These are phyloP conservation scores for Drosophila quasianomalipes DNA, from an alignment of 2,888 invertebrate genomes.

Conservation along the genomic window DNA sequence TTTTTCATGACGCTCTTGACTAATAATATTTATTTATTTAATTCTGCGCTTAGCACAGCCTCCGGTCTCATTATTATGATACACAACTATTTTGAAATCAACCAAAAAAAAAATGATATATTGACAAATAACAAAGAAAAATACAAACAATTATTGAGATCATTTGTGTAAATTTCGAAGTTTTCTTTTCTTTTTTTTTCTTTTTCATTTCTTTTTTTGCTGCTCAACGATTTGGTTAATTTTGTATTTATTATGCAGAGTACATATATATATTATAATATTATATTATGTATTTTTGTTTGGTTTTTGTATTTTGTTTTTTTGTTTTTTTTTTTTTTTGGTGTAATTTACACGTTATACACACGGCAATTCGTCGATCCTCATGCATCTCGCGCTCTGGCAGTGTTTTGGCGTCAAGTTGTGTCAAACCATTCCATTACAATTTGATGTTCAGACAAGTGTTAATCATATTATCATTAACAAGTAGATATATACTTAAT, in stretches of 20 bases:
- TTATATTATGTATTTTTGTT: conserved; percentile 27
- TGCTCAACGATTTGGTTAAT: conserved; percentile 49
- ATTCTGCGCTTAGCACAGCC: conserved; percentile 31
- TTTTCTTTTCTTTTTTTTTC: conserved; percentile 12
- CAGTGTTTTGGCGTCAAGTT: conserved; percentile 85
- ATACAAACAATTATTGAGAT: conserved; percentile 69
- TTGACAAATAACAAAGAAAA: conserved; percentile 29
- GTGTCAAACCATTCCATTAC: conserved; percentile 84
- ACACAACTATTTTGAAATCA: conserved; percentile 27
- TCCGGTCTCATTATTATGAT: conserved; percentile 22
- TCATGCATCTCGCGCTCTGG: conserved; percentile 77
- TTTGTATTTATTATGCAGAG: conserved; percentile 29
- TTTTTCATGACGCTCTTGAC: background rate
- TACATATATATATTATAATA: conserved; percentile 34
- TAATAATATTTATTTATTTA: conserved; percentile 21
- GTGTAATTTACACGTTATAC: conserved; percentile 57
- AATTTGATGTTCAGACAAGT: conserved; percentile 75
- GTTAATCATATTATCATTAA: conserved; percentile 42
- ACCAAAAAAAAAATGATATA: background rate
- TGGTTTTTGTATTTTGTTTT: conserved; percentile 5
- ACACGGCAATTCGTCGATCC: conserved; percentile 50
- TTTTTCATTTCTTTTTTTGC: conserved; percentile 12
- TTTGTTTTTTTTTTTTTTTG: conserved; percentile 13
- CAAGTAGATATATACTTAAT: conserved; percentile 46
- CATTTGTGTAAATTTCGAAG: conserved; percentile 55